Evolutionary conservation across 2,113 vertebrate species (phyloP).

Genomic region (Petrocephalus microphthalmus): DNA sequence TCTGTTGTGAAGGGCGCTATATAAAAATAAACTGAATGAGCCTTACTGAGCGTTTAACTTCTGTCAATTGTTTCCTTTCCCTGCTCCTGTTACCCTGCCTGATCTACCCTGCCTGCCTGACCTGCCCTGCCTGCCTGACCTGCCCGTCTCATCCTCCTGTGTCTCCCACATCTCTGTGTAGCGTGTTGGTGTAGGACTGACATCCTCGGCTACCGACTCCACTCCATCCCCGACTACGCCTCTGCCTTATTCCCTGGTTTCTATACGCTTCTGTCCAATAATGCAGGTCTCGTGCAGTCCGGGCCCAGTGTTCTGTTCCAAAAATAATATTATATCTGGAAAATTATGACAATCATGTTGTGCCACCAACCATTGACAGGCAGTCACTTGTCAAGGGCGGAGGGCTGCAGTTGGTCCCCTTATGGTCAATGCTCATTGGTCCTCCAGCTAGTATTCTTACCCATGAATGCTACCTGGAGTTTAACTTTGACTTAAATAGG

Average conservation of each 20-base stretch:
- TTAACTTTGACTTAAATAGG: background rate
- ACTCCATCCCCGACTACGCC: background rate
- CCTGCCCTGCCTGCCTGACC: background rate
- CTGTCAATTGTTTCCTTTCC: background rate
- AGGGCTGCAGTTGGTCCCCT: background rate
- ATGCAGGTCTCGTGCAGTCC: background rate
- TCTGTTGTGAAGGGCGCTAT: too few relatives aligned
- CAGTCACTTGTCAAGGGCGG: background rate
- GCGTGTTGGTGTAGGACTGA: background rate
- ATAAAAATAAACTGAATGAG: too few relatives aligned
- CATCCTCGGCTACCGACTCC: background rate
- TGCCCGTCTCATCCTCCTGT: background rate
- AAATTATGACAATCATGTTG: background rate
- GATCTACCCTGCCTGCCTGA: background rate
- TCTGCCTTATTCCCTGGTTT: too few relatives aligned
- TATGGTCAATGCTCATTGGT: background rate
- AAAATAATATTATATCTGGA: background rate
- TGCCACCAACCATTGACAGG: background rate
- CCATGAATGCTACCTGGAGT: background rate
- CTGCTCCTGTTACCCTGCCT: background rate
- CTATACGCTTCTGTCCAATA: background rate
- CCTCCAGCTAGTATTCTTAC: background rate
- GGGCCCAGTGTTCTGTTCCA: background rate
- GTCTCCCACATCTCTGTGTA: background rate
- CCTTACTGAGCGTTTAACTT: background rate